Conservation (phyloP, 2,888 invertebrate genomes). For the Pollenia angustigena region DNA sequence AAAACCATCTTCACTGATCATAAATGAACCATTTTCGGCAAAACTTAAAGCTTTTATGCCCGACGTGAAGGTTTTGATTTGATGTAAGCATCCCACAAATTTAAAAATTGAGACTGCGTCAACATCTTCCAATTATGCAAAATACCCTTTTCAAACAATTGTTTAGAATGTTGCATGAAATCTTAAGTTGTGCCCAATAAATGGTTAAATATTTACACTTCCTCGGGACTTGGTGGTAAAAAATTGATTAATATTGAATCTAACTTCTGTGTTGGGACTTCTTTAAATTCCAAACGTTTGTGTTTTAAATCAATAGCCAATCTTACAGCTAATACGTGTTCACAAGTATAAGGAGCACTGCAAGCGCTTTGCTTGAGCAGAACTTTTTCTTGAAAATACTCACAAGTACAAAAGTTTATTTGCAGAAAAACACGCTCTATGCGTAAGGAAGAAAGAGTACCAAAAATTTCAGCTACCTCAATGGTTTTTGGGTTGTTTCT, state of each 20-base stretch:
- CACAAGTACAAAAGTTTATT: conserved; percentile 89
- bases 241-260: conserved; percentile 84
- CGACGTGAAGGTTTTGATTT: conserved; percentile 91
- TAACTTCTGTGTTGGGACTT: conserved; percentile 85
- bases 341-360: conserved; percentile 86
- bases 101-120: conserved; percentile 85
- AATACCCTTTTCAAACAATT: conserved; percentile 80
- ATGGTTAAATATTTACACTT: conserved; percentile 13
- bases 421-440: conserved; percentile 87
- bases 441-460: conserved; percentile 84
- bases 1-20: conserved; percentile 92
- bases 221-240: background rate
- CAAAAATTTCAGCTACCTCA: conserved; percentile 86
- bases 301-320: conserved; percentile 84
- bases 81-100: conserved; percentile 92
- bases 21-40: conserved; percentile 93
- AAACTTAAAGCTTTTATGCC: conserved; percentile 94
- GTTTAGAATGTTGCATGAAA: conserved; percentile 81
- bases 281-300: conserved; percentile 79
- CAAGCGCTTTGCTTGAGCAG: conserved; percentile 81
- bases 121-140: conserved; percentile 82
- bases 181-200: background rate
- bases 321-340: conserved; percentile 88
- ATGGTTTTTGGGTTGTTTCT: conserved; percentile 83
- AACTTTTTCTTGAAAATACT: conserved; percentile 86